A percentile compares a stretch with the other conserved stretches of the same genome.
phyloP scores from a whole-genome alignment of 2,113 vertebrate genomes.

The Erpornis zantholeuca region DNA sequence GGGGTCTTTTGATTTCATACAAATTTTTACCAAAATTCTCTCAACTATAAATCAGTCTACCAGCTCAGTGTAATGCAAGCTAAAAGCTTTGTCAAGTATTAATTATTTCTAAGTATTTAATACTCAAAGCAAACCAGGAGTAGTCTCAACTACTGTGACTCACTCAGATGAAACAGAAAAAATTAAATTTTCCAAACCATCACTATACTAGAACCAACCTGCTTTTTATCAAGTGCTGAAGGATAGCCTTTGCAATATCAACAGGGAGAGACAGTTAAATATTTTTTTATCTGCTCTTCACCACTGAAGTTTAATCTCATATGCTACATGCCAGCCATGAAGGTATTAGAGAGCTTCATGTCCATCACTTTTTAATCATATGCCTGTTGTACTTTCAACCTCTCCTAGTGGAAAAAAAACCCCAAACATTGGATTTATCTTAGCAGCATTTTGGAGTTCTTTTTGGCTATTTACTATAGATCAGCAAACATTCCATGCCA shows the following conservation, averaged over 20 bases:
- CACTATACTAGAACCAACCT: background rate
- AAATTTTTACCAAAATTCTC: background rate
- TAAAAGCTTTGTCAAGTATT: background rate
- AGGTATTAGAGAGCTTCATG: background rate
- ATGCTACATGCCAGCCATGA: background rate
- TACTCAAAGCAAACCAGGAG: background rate
- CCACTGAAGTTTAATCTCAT: background rate
- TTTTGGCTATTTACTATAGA: background rate
- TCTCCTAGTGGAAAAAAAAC: background rate
- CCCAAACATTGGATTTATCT: background rate
- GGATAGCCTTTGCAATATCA: background rate
- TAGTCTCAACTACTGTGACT: background rate
- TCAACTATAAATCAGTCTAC: background rate
- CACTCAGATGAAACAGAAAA: background rate
- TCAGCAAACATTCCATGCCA: background rate
- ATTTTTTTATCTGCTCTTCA: background rate
- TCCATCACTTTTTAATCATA: constrained; percentile 18
- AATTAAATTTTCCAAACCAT: background rate
- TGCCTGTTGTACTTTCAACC: background rate
- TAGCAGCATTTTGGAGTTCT: background rate
- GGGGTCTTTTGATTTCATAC: background rate
- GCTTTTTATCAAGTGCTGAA: background rate
- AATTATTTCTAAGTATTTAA: background rate
- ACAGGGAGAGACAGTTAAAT: background rate
- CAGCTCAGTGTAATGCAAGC: background rate